Evolutionary conservation across 37 sponge, comb jelly and placozoan genomes (phyloP).

Genomic region (Amphimedon queenslandica): DNA sequence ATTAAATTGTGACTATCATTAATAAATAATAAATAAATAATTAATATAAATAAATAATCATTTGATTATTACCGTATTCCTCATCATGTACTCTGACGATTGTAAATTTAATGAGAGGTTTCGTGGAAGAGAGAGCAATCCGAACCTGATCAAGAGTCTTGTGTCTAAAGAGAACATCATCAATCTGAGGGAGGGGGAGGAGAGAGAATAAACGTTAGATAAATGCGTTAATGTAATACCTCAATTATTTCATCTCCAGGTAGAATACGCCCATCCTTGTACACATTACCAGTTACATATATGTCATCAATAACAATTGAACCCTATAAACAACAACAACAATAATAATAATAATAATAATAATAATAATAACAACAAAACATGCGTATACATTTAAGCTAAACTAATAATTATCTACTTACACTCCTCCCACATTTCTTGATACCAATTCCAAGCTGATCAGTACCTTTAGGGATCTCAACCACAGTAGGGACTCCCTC

Average conservation of each 20-base stretch:
- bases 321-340: slow-evolving; percentile 29
- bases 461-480: slow-evolving; percentile 69
- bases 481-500: slow-evolving; percentile 31
- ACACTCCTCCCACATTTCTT: slow-evolving; percentile 34
- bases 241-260: slow-evolving; percentile 5
- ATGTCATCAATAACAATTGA: slow-evolving; percentile 59
- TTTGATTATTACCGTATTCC: neutral
- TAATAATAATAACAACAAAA: neutral
- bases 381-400: no score
- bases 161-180: slow-evolving; percentile 41
- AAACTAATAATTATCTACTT: neutral
- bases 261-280: slow-evolving; percentile 61
- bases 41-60: no score
- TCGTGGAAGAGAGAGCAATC: slow-evolving; percentile 41
- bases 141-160: slow-evolving; percentile 41
- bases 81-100: slow-evolving; percentile 38
- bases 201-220: slow-evolving; percentile 11
- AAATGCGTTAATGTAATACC: neutral
- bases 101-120: slow-evolving; percentile 49
- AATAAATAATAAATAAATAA: no score
- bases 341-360: no score
- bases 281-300: slow-evolving; percentile 58
- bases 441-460: slow-evolving; percentile 50
- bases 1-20: no score
- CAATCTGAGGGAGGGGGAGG: slow-evolving; percentile 15